Conservation (phyloP, 2,888 invertebrate species). For the Noctua comes region DNA sequence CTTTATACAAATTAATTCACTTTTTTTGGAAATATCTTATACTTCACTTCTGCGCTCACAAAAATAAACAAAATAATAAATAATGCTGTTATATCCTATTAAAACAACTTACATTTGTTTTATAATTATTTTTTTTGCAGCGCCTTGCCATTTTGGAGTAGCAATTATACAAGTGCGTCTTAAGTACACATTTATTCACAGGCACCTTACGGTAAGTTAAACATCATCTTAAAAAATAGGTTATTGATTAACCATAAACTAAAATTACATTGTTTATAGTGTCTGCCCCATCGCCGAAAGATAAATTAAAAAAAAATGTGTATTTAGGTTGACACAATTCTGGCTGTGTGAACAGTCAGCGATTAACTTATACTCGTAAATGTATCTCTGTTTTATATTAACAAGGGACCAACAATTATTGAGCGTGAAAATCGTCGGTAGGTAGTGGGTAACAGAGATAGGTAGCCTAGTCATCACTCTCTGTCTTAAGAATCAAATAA, state of each 20-base stretch:
- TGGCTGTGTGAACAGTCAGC: too few relatives aligned
- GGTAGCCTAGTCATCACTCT: neutral
- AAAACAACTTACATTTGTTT: neutral
- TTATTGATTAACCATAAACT: neutral
- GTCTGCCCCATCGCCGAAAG: neutral
- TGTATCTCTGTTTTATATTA: neutral
- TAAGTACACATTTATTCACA: neutral
- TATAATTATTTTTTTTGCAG: neutral
- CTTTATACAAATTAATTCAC: neutral
- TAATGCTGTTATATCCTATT: neutral
- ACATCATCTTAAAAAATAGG: neutral
- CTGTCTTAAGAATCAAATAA: neutral
- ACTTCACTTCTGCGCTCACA: neutral
- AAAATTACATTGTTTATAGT: neutral
- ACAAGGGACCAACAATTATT: neutral
- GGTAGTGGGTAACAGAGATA: neutral
- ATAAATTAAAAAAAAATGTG: too few relatives aligned
- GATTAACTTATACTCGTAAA: too few relatives aligned
- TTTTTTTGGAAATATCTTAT: neutral
- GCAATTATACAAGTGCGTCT: slow-evolving; percentile 17
- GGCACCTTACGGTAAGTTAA: neutral
- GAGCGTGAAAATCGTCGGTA: neutral
- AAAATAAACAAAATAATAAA: neutral
- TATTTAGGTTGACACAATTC: too few relatives aligned
- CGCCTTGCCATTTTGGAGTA: slow-evolving; percentile 28